phyloP scores from a whole-genome alignment of 2,797 vertebrate species.

The Vireo griseus region DNA sequence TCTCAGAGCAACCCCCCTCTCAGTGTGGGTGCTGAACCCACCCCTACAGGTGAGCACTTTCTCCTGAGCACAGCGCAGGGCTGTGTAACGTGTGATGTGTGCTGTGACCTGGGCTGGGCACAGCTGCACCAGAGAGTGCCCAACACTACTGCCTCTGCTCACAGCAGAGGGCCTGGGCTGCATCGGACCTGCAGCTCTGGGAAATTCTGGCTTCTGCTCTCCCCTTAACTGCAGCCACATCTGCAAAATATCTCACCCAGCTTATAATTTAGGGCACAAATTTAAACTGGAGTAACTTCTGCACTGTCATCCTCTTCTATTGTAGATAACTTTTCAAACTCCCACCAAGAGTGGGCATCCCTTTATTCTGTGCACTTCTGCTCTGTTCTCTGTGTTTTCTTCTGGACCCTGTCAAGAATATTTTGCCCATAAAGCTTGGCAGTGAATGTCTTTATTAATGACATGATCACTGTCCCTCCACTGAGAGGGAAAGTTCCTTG shows the following conservation, averaged over 20 bases:
- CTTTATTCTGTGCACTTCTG: background rate
- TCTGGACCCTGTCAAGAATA: rapidly evolving
- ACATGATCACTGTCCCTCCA: background rate
- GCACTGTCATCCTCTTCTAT: background rate
- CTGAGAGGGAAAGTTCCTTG: background rate
- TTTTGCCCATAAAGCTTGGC: background rate
- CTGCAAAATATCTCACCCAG: background rate
- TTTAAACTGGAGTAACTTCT: background rate
- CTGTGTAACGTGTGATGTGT: rapidly evolving
- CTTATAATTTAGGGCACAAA: background rate
- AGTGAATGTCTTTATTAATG: background rate
- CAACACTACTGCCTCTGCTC: background rate
- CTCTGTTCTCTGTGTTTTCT: background rate
- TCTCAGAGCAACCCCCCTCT: background rate
- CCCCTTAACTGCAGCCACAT: rapidly evolving
- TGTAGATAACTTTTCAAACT: background rate
- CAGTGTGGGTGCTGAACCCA: background rate
- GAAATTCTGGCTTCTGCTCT: background rate
- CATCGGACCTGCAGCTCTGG: background rate
- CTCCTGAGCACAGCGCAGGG: background rate
- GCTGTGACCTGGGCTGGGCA: background rate
- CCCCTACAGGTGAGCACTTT: rapidly evolving
- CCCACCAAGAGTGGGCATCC: background rate
- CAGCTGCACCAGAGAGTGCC: background rate
- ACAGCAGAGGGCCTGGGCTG: background rate